Conservation (phyloP, 2,797 vertebrate genomes). For the Pyrocephalus nanus region DNA sequence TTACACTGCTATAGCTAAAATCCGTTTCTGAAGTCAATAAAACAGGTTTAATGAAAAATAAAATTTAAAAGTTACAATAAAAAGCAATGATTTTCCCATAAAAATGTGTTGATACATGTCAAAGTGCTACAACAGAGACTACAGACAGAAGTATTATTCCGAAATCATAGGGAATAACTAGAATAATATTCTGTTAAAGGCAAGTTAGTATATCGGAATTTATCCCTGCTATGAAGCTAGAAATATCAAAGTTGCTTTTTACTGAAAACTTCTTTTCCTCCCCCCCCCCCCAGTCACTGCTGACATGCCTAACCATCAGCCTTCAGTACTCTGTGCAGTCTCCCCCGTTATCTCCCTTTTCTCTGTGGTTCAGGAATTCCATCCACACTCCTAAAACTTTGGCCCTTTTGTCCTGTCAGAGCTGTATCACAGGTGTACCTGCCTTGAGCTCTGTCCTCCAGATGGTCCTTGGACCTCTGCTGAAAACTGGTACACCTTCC, state of each 20-base stretch:
- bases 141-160: neutral
- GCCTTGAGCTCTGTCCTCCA: neutral
- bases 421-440: fast-evolving
- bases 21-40: neutral
- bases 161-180: neutral
- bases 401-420: neutral
- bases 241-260: neutral
- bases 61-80: slow-evolving; percentile 48
- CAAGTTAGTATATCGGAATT: neutral
- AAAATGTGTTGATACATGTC: slow-evolving; percentile 5
- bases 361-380: neutral
- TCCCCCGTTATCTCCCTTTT: neutral
- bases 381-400: neutral
- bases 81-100: slow-evolving; percentile 33
- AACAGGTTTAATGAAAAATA: slow-evolving; percentile 42
- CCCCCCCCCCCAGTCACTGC: neutral
- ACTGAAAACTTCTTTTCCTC: neutral
- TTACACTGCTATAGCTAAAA: slow-evolving; percentile 18
- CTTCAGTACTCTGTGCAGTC: neutral
- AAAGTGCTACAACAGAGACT: neutral
- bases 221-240: neutral
- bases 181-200: neutral
- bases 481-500: neutral
- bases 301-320: neutral
- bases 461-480: neutral